Percentiles rank a stretch among this genome's conserved stretches.
These are phyloP conservation scores for Notolabrus celidotus DNA, from an alignment of 2,797 vertebrate genomes.

Conservation along the genomic window DNA sequence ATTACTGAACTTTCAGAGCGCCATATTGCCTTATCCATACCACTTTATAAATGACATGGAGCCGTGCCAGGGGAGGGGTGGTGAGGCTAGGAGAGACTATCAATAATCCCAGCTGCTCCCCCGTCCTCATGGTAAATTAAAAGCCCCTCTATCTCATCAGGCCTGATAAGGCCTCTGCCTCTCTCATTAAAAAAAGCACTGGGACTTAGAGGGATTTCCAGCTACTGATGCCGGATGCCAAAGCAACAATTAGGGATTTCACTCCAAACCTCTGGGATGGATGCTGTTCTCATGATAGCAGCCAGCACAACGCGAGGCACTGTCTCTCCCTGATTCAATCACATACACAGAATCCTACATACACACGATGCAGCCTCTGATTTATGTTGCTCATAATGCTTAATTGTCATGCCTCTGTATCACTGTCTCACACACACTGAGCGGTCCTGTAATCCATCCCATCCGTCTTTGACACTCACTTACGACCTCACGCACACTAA, in stretches of 20 bases:
- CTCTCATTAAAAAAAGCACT: conserved; percentile 82
- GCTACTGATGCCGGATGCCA: conserved; percentile 79
- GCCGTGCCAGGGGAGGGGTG: conserved; percentile 71
- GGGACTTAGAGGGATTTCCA: conserved; percentile 81
- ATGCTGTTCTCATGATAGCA: conserved; percentile 62
- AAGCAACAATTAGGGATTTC: conserved; percentile 81
- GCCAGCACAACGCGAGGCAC: conserved; percentile 51
- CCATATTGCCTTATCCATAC: conserved; percentile 45
- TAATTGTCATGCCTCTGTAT: conserved; percentile 59
- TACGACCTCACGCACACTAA: conserved; percentile 49
- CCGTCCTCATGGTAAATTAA: conserved; percentile 78
- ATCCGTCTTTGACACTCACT: conserved; percentile 61
- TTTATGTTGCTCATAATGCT: conserved; percentile 53
- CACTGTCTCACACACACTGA: conserved; percentile 58
- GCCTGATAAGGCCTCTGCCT: conserved; percentile 80
- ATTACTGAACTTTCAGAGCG: conserved; percentile 30
- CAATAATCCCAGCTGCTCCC: conserved; percentile 80
- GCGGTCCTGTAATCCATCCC: conserved; percentile 67
- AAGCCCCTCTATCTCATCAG: conserved; percentile 81
- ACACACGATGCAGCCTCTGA: conserved; percentile 48
- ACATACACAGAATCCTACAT: conserved; percentile 41
- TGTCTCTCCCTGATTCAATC: conserved; percentile 51
- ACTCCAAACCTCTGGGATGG: conserved; percentile 71
- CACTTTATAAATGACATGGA: conserved; percentile 77
- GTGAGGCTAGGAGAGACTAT: conserved; percentile 72